Percentiles rank a stretch among this genome's conserved stretches.
phyloP scores from a whole-genome alignment of 1,140 invertebrate genomes.

The Drosophila mojavensis region DNA sequence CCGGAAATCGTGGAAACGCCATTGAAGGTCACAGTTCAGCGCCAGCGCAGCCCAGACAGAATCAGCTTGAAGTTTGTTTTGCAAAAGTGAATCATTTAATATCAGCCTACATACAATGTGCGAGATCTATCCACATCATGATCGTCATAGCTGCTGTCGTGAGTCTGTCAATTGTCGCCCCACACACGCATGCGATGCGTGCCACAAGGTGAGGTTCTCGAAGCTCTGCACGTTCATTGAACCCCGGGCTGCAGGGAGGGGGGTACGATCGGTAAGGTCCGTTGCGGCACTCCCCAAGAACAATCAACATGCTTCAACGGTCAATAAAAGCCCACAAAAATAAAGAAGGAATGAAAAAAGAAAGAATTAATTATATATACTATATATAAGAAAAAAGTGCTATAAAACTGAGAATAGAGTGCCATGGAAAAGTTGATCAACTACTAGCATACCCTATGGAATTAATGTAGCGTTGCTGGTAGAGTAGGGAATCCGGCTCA shows the following conservation, averaged over 20 bases:
- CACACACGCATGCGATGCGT: conserved; percentile 31
- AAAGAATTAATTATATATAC: conserved; percentile 16
- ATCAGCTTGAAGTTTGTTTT: conserved; percentile 29
- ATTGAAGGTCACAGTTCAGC: conserved; percentile 38
- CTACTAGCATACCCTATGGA: conserved; percentile 21
- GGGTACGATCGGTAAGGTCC: conserved; percentile 1
- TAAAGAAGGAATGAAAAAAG: conserved; percentile 22
- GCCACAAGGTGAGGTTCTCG: conserved; percentile 20
- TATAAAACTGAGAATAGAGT: conserved; percentile 22
- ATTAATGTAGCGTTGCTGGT: neutral
- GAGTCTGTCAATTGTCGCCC: conserved; percentile 29
- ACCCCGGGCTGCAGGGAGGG: conserved; percentile 21
- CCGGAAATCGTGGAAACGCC: conserved; percentile 44
- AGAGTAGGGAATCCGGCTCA: neutral
- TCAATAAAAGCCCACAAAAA: conserved; percentile 19
- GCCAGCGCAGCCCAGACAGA: conserved; percentile 21
- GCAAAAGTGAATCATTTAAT: conserved; percentile 69
- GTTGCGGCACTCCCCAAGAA: conserved; percentile 55
- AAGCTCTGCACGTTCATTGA: conserved; percentile 53
- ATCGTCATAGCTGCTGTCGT: conserved; percentile 14
- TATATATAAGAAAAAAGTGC: neutral
- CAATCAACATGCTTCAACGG: conserved; percentile 10
- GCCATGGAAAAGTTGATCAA: neutral
- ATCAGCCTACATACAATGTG: conserved; percentile 52
- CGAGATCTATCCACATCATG: conserved; percentile 42